Percentiles rank a stretch among this genome's conserved stretches.
phyloP scores from a whole-genome alignment of 2,797 vertebrate species.

The Eulemur albifrons region DNA sequence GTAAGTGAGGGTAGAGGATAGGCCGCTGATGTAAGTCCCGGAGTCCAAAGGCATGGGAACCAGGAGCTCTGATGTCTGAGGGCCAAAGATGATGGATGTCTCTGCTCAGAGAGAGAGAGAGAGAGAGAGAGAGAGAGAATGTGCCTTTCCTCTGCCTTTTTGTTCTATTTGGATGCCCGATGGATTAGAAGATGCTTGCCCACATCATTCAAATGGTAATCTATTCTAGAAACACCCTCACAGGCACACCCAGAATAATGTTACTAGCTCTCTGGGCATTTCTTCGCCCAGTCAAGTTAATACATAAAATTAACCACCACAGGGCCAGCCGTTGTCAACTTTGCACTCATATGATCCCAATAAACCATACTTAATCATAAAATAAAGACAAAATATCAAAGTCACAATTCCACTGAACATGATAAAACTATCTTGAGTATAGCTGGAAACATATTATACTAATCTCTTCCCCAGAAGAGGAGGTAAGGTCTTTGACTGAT shows the following conservation, averaged over 20 bases:
- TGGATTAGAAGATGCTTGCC: not conserved
- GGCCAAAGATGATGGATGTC: not conserved
- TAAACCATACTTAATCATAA: not conserved
- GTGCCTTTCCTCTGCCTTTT: not conserved
- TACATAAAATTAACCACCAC: not conserved
- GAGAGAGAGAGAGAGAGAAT: not conserved
- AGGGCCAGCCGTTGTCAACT: not conserved
- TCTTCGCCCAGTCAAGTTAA: not conserved
- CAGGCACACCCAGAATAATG: not conserved
- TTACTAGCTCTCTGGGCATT: not conserved
- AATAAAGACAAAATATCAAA: not conserved
- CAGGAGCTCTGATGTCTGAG: no score
- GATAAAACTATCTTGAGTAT: rapidly evolving
- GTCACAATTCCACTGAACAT: not conserved
- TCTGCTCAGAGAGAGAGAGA: no score
- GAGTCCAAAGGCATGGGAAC: no score
- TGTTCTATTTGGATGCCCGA: not conserved
- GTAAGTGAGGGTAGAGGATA: not conserved
- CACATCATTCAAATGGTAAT: not conserved
- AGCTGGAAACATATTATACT: not conserved
- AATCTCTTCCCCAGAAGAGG: no score
- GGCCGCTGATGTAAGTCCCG: not conserved
- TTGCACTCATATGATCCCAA: no score
- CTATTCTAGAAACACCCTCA: not conserved
- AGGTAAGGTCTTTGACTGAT: not conserved